Evolutionary conservation across 2,113 vertebrate species (phyloP).

Genomic region (Oncorhynchus nerka): DNA sequence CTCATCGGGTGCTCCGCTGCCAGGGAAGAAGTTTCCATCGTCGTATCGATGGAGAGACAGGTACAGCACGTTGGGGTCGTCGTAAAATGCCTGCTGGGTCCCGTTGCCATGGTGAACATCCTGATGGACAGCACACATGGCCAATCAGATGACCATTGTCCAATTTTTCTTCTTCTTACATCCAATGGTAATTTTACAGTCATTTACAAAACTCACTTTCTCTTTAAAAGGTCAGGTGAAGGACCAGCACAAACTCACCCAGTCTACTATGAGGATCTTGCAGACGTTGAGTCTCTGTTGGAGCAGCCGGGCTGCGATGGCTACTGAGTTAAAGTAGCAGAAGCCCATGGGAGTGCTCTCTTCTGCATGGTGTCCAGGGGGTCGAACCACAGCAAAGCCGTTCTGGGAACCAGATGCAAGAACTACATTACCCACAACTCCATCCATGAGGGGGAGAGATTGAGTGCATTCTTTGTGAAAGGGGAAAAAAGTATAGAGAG

Average conservation of each 20-base stretch:
- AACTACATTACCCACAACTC: constrained; percentile 11
- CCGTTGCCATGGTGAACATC: constrained; percentile 82
- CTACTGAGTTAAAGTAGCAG: constrained; percentile 96
- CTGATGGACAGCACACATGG: constrained; percentile 26
- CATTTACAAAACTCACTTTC: neutral
- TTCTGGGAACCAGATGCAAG: constrained; percentile 73
- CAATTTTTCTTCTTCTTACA: neutral
- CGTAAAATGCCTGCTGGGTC: constrained; percentile 91
- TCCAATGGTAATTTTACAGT: neutral
- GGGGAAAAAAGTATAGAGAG: too few species aligned
- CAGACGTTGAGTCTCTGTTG: constrained; percentile 82
- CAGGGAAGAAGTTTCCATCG: constrained; percentile 96
- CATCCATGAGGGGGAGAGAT: neutral
- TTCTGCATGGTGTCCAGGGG: constrained; percentile 95
- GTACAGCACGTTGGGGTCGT: constrained; percentile 88
- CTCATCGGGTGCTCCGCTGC: constrained; percentile 93
- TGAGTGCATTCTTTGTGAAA: neutral
- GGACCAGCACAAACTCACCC: constrained; percentile 75
- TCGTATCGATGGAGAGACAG: constrained; percentile 95
- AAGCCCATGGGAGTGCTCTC: constrained; percentile 98
- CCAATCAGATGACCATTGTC: neutral
- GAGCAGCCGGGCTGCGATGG: constrained; percentile 85
- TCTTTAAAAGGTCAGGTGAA: neutral
- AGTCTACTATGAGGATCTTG: constrained; percentile 95
- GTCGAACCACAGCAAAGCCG: constrained; percentile 94